Conservation (phyloP, 2,113 vertebrate species). For the Sprattus sprattus region DNA sequence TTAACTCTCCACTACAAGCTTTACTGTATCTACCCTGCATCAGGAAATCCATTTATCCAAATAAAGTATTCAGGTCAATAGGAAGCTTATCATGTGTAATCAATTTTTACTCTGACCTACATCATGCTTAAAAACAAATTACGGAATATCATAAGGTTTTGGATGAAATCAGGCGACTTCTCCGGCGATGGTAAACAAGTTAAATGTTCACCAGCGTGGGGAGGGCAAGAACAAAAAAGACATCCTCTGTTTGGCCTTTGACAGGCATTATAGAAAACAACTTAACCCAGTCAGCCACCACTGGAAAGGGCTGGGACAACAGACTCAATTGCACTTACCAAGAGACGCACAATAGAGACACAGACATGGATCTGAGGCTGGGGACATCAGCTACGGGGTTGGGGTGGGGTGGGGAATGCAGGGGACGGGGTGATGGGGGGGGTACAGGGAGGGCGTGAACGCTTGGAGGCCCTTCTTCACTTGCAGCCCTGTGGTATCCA, state of each 20-base stretch:
- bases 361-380: neutral
- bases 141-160: slow-evolving; percentile 21
- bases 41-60: slow-evolving; percentile 3
- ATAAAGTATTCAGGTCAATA: slow-evolving; percentile 1
- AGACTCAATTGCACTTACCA: slow-evolving; percentile 20
- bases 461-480: neutral
- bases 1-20: neutral
- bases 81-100: slow-evolving; percentile 20
- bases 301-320: slow-evolving; percentile 32
- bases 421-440: neutral
- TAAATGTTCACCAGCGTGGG: slow-evolving; percentile 17
- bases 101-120: neutral
- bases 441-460: neutral
- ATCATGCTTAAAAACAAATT: slow-evolving; percentile 2
- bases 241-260: slow-evolving; percentile 30
- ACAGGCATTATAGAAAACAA: slow-evolving; percentile 42
- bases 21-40: neutral
- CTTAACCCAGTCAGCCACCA: slow-evolving; percentile 40
- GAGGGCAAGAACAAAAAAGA: slow-evolving; percentile 27
- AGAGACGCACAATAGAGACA: neutral
- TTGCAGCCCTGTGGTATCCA: neutral
- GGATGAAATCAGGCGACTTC: neutral
- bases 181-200: slow-evolving; percentile 42
- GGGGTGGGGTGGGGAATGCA: neutral
- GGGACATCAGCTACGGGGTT: neutral